A percentile compares a stretch with the other conserved stretches of the same genome.
These are phyloP conservation scores for Spodoptera exigua DNA, from an alignment of 2,888 invertebrate species.

Conservation along the genomic window DNA sequence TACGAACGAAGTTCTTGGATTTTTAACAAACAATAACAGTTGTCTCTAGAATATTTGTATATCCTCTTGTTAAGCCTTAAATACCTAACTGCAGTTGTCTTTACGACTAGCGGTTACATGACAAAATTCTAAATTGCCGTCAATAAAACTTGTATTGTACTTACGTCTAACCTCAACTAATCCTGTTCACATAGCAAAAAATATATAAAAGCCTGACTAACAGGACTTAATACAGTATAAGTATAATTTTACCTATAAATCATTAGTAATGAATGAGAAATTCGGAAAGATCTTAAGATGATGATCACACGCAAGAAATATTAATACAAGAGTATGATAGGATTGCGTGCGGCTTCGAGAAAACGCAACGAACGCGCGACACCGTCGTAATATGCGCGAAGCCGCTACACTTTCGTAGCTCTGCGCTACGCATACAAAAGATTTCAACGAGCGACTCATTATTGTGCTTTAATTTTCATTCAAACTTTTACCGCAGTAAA, in stretches of 20 bases:
- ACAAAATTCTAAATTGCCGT: constrained; percentile 46
- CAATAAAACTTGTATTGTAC: constrained; percentile 46
- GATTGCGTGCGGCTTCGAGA: constrained; percentile 59
- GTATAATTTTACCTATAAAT: constrained; percentile 3
- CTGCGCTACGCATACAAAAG: constrained; percentile 76
- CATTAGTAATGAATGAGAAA: constrained; percentile 23
- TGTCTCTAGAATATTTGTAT: constrained; percentile 28
- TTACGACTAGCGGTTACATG: constrained; percentile 44
- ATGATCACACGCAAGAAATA: constrained; percentile 43
- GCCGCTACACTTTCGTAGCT: constrained; percentile 66
- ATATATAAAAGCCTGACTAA: constrained; percentile 22
- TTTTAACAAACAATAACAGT: constrained; percentile 18
- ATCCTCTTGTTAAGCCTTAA: constrained; percentile 19
- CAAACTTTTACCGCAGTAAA: constrained; percentile 20
- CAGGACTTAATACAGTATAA: constrained; percentile 11
- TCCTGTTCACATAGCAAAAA: constrained; percentile 35
- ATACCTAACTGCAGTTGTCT: constrained; percentile 26
- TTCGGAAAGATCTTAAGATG: constrained; percentile 41
- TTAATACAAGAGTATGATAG: constrained; percentile 32
- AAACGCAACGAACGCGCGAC: constrained; percentile 58
- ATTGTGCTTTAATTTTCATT: constrained; percentile 14
- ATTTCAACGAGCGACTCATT: constrained; percentile 75
- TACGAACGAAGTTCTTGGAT: not conserved
- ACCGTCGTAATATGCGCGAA: constrained; percentile 37
- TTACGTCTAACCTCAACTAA: constrained; percentile 42